Evolutionary conservation across 2,113 vertebrate species (phyloP), one percentile per base, ranked within the genome.

Genomic region (Sinocyclocheilus anshuiensis): DNA sequence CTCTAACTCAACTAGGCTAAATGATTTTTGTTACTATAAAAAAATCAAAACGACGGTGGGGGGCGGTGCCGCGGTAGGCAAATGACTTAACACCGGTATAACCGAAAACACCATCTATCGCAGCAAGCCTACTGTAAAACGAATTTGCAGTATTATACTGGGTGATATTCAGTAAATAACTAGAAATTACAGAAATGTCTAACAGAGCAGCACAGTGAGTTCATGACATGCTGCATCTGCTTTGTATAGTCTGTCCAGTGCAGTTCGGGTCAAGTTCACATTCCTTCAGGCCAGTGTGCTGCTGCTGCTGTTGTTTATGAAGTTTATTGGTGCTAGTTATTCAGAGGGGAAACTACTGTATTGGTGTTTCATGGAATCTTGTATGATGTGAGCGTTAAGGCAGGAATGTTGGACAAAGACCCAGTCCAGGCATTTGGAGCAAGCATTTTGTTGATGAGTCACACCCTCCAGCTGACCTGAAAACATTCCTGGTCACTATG

Each of bases 201-300:
- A 29, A 29, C 29, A 29, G 87, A 87, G 39, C 83, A 74, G 81
- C 86, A 77, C 26, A 83, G 88, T 8, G 89, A 84, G 69, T 80
- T 76, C 87, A 88, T 86, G 83, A 26, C 88, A 87, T 88, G 75
- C 1, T 78, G 48, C 24, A 63, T 59, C 86, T 88, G 61, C 75
- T 88, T 79, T 83, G 90, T 89, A 89, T 91, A 89, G 88, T 92
- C 88, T 76, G 87, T 89, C 87, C 79, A 45, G 83, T 86, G 83
- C 74, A 53, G 81, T 89, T 90, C 91, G 87, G 90, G 93, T 92
- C 91, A 90, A 92, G 92, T 89, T 93, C 92, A 92, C 93, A 94
- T 94, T 95, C 93, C 92, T 92, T 89, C 89, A 91, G 89, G 89
- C 89, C 86, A 76, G 76, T 89, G 92, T 93, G 92, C 93, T 93